Evolutionary conservation across 1,140 invertebrate species (phyloP).

Genomic region (Neodiprion virginianus): DNA sequence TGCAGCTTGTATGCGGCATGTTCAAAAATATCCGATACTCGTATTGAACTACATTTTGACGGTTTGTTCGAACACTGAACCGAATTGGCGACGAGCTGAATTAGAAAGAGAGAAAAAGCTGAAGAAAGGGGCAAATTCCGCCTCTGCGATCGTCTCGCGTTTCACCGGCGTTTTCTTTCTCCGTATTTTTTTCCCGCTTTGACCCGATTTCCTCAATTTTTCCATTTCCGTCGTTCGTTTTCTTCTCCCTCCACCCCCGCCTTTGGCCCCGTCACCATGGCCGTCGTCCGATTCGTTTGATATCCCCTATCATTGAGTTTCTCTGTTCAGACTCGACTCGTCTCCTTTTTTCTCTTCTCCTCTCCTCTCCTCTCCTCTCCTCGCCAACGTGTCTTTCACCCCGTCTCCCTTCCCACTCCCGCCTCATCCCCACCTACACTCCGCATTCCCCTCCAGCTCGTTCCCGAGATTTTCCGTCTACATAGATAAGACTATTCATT

Average conservation of each 20-base stretch:
- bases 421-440: background rate
- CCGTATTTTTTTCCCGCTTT: background rate
- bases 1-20: background rate
- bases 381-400: background rate
- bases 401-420: background rate
- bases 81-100: background rate
- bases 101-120: background rate
- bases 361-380: background rate
- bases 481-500: background rate
- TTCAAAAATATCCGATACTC: background rate
- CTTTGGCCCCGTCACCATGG: background rate
- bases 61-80: background rate
- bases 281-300: background rate
- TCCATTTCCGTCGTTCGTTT: background rate
- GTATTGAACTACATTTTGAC: background rate
- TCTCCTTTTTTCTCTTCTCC: background rate
- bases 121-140: background rate
- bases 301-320: constrained; percentile 3
- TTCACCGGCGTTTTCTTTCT: background rate
- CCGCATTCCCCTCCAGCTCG: background rate
- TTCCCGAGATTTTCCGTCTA: background rate
- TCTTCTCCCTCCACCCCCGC: background rate
- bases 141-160: background rate
- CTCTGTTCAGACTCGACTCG: background rate
- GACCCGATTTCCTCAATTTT: constrained; percentile 7